Evolutionary conservation across 2,797 vertebrate genomes (phyloP).

Genomic region (Neostethus bicornis): DNA sequence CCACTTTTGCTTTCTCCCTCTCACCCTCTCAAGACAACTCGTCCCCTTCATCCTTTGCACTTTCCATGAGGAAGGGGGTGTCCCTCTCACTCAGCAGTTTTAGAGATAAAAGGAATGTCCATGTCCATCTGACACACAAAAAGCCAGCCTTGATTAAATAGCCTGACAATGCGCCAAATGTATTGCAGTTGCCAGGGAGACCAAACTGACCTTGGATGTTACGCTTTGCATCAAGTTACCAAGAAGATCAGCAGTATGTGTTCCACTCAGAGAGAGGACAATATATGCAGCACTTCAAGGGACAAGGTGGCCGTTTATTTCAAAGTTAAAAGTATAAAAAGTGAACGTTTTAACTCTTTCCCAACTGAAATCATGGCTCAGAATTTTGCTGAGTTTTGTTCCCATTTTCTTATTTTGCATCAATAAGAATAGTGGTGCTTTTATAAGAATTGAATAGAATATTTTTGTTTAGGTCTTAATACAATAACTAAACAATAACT

Average conservation of each 20-base stretch:
- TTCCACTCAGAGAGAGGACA: slow-evolving; percentile 47
- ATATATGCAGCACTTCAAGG: slow-evolving; percentile 56
- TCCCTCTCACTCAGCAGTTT: slow-evolving; percentile 72
- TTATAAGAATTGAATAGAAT: too few species aligned
- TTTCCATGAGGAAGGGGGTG: slow-evolving; percentile 43
- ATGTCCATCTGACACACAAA: slow-evolving; percentile 59
- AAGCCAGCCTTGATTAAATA: slow-evolving; percentile 75
- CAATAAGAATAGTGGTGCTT: too few species aligned
- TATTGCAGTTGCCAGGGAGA: slow-evolving; percentile 77
- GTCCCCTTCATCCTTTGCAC: slow-evolving; percentile 34
- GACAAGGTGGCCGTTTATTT: slow-evolving; percentile 41
- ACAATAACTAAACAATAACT: too few species aligned
- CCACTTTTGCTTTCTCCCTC: slow-evolving; percentile 29
- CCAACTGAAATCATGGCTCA: slow-evolving; percentile 10
- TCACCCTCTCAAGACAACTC: slow-evolving; percentile 27
- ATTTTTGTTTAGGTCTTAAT: too few species aligned
- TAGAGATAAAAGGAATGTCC: slow-evolving; percentile 69
- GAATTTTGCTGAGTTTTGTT: slow-evolving; percentile 21
- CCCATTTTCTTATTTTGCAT: not conserved
- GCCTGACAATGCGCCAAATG: slow-evolving; percentile 75
- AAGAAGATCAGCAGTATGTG: slow-evolving; percentile 52
- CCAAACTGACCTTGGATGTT: slow-evolving; percentile 76
- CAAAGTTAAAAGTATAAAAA: slow-evolving; percentile 27
- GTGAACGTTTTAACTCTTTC: slow-evolving; percentile 18
- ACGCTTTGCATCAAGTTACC: slow-evolving; percentile 58